Percentiles rank a stretch among this genome's conserved stretches.
Evolutionary conservation across 2,113 vertebrate genomes (phyloP).

Genomic region (Egretta garzetta): DNA sequence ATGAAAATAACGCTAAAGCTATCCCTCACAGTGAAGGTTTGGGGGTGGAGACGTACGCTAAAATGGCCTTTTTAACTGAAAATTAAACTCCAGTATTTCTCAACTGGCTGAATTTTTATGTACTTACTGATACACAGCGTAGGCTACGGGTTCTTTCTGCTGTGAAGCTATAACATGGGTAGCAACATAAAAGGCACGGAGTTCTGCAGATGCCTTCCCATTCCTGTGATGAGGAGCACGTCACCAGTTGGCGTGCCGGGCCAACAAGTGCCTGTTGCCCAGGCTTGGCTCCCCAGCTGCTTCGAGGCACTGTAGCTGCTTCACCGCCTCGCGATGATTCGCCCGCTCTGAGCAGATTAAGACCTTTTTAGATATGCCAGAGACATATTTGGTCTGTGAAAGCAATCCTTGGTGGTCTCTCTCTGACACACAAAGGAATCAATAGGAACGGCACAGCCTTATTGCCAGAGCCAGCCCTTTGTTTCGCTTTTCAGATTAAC

Average conservation of each 20-base stretch:
- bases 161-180: not conserved
- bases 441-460: not conserved
- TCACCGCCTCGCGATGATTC: not conserved
- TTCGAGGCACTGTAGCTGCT: not conserved
- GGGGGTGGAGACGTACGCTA: rapidly evolving
- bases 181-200: not conserved
- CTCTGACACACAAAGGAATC: not conserved
- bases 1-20: not conserved
- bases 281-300: not conserved
- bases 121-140: not conserved
- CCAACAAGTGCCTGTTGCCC: not conserved
- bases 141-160: not conserved
- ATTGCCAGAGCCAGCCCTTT: not conserved
- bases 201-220: not conserved
- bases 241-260: not conserved
- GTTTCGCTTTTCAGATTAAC: not conserved
- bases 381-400: not conserved
- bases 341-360: not conserved
- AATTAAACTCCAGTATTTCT: not conserved
- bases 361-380: not conserved
- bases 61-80: not conserved
- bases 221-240: not conserved
- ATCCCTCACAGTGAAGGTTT: not conserved
- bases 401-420: not conserved
- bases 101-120: not conserved